Evolutionary conservation across 2,888 invertebrate genomes (phyloP).

Genomic region (Synergus gifuensis): DNA sequence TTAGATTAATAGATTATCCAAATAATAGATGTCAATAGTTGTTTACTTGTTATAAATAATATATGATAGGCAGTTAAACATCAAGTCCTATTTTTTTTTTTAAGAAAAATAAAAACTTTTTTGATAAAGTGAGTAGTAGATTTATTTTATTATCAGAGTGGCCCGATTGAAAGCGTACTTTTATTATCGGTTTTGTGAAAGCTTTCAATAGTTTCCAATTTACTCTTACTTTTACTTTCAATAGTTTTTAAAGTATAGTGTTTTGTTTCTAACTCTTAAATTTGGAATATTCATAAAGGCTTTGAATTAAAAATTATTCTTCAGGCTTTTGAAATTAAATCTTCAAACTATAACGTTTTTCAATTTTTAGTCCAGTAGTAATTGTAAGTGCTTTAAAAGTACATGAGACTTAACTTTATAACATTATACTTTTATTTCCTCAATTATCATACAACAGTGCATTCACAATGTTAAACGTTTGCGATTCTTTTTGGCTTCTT

Average conservation of each 20-base stretch:
- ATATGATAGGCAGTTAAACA: conserved; percentile 4
- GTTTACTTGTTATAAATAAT: neutral
- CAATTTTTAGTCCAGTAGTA: no score
- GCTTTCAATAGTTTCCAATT: no score
- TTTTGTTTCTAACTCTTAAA: no score
- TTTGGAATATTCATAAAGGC: neutral
- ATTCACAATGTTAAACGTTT: conserved; percentile 47
- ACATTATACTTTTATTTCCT: neutral
- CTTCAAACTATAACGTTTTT: neutral
- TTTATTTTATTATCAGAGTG: neutral
- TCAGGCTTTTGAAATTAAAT: neutral
- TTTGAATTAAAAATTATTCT: neutral
- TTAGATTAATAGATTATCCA: neutral
- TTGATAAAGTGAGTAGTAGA: neutral
- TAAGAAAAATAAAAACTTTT: conserved; percentile 11
- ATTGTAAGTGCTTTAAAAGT: no score
- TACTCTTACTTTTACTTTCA: no score
- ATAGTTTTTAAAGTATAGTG: no score
- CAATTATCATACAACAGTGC: conserved; percentile 7
- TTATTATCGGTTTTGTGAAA: no score
- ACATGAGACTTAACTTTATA: neutral
- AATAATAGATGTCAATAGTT: neutral
- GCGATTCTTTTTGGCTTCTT: conserved; percentile 42
- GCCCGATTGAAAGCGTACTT: neutral
- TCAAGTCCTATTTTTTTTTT: conserved; percentile 5